Evolutionary conservation across 2,113 vertebrate genomes (phyloP), one percentile per base, ranked within the genome.

Genomic region (Emydura subglobosa): DNA sequence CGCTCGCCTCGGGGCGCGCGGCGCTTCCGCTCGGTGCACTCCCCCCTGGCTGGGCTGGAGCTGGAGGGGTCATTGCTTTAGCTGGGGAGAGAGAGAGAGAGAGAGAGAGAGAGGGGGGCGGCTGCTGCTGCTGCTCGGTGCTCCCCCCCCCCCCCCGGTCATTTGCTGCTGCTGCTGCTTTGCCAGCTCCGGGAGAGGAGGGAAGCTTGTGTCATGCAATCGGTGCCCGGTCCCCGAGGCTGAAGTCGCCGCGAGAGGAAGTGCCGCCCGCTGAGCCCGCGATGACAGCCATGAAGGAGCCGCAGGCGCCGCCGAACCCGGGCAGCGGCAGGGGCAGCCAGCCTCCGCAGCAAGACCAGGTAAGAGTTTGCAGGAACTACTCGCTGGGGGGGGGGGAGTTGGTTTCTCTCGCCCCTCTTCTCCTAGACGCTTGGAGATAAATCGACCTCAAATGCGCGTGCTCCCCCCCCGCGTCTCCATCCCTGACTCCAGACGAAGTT

Each of bases 201-300:
- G 92, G 97, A 95, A 90, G 96, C 96, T 94, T 61, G 97, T 96
- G 98, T 96, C 97, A 98, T 97, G 98, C 94, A 34, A 54, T 55
- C 92, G 94, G 95, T 57, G 97, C 97, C 96, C 84, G 96, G 96
- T 94, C 88, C 96, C 93, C 92, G 97, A 95, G 94, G 92, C 95
- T 97, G 97, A 97, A 96, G 97, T 96, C 90, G 91, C 96, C 91
- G 94, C 94, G 89, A 97, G 94, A 97, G 95, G 92, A 94, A 97
- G 97, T 80, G 96, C 78, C 78, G 59, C 65, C 72, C 4, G 50
- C 42, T 87, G 47, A 95, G 95, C 86, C 47, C 87, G 22, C 97
- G 91, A 99, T 99, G 99, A 99, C 99, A 95, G 99, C 99, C 88
- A 98, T 98, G 97, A 99, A 99, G 98, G 99, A 99, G 92, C 98